These are phyloP conservation scores for Drosophila tanythrix DNA, from an alignment of 2,888 invertebrate genomes.

Conservation along the genomic window DNA sequence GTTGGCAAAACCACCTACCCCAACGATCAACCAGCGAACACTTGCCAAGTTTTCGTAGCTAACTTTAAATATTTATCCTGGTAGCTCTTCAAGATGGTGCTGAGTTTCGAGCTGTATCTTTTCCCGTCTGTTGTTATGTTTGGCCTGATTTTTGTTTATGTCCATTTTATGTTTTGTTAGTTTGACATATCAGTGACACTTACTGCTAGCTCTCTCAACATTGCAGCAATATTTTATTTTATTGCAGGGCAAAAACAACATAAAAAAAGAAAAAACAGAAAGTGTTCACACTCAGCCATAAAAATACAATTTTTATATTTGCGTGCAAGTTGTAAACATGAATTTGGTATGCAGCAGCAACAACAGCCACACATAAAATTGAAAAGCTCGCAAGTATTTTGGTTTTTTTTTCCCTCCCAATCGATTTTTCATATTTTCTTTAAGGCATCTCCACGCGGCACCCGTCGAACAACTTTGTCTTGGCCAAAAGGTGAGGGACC, in stretches of 20 bases:
- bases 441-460: slow-evolving; percentile 29
- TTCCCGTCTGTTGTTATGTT: slow-evolving; percentile 11
- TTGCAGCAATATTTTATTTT: slow-evolving; percentile 76
- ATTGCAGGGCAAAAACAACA: slow-evolving; percentile 49
- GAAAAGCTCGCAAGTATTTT: slow-evolving; percentile 65
- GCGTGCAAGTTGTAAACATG: slow-evolving; percentile 72
- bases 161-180: slow-evolving; percentile 75
- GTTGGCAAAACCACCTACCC: slow-evolving; percentile 6
- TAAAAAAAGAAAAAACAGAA: slow-evolving; percentile 19
- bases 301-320: slow-evolving; percentile 75
- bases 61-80: slow-evolving; percentile 73
- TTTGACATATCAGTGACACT: slow-evolving; percentile 82
- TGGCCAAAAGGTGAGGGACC: slow-evolving; percentile 52
- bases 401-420: slow-evolving; percentile 29
- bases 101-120: background rate
- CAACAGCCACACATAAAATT: slow-evolving; percentile 64
- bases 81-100: slow-evolving; percentile 10
- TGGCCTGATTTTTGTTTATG: slow-evolving; percentile 62
- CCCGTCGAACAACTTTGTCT: slow-evolving; percentile 68
- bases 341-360: slow-evolving; percentile 56
- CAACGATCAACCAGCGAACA: slow-evolving; percentile 14
- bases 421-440: slow-evolving; percentile 68
- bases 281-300: slow-evolving; percentile 57
- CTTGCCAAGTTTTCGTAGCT: slow-evolving; percentile 74
- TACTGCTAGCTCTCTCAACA: slow-evolving; percentile 50